Percentiles rank a stretch among this genome's conserved stretches.
Evolutionary conservation across 2,888 invertebrate species (phyloP).

Genomic region (Cotesia congregata): DNA sequence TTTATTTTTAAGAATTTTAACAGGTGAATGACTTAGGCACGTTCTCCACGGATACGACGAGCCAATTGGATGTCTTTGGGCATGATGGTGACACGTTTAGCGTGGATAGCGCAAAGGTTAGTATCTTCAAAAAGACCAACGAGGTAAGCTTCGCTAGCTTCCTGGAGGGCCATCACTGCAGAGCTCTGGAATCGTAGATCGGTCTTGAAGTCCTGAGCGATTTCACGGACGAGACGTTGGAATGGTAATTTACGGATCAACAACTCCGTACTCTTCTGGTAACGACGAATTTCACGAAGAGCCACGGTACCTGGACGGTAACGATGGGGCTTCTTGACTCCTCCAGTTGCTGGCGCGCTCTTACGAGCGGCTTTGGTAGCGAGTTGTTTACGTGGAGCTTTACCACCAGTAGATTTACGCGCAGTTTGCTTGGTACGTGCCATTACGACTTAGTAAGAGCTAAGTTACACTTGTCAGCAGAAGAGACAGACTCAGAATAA

Average conservation of each 20-base stretch:
- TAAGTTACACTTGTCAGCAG: too few relatives aligned
- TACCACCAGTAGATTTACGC: conserved; percentile 78
- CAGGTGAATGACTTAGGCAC: conserved; percentile 51
- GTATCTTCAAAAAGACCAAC: conserved; percentile 84
- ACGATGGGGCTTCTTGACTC: conserved; percentile 81
- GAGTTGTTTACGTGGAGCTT: conserved; percentile 76
- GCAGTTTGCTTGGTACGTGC: conserved; percentile 84
- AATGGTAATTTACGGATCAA: conserved; percentile 81
- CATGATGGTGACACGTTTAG: conserved; percentile 79
- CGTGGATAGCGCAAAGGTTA: conserved; percentile 84
- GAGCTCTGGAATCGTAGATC: conserved; percentile 81
- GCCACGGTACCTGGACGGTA: conserved; percentile 80
- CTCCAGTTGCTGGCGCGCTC: conserved; percentile 77
- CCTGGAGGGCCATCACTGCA: conserved; percentile 80
- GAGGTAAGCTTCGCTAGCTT: conserved; percentile 75
- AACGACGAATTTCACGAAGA: conserved; percentile 79
- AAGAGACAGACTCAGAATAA: not conserved
- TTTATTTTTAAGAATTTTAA: conserved; percentile 13
- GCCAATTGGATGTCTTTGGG: conserved; percentile 77
- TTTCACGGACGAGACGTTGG: conserved; percentile 80
- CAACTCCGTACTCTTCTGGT: conserved; percentile 82
- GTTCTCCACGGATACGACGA: conserved; percentile 54
- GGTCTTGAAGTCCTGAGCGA: conserved; percentile 82
- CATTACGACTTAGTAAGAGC: conserved; percentile 70
- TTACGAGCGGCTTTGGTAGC: conserved; percentile 80